These are phyloP conservation scores for Pecten maximus DNA, from an alignment of 2,888 invertebrate species.

Conservation along the genomic window DNA sequence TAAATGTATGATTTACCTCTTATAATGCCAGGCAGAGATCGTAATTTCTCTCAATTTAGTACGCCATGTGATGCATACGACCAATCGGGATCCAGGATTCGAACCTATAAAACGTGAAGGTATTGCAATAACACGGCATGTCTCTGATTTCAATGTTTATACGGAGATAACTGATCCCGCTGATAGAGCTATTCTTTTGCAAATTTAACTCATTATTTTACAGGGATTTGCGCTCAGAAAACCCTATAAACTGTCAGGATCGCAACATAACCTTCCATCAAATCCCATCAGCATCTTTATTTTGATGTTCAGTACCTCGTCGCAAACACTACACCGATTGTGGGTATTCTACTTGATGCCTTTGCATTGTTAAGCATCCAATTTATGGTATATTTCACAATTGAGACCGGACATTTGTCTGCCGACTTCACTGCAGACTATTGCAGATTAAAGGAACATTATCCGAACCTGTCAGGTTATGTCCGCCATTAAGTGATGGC, in stretches of 20 bases:
- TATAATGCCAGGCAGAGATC: slow-evolving; percentile 22
- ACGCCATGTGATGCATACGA: neutral
- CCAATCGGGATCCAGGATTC: slow-evolving; percentile 20
- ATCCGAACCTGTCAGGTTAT: slow-evolving; percentile 4
- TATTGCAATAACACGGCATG: slow-evolving; percentile 30
- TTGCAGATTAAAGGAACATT: slow-evolving; percentile 26
- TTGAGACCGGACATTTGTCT: slow-evolving; percentile 29
- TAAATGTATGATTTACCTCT: slow-evolving; percentile 33
- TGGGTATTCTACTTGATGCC: neutral
- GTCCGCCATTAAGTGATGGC: neutral
- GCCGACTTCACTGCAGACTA: neutral
- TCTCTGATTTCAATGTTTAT: slow-evolving; percentile 33
- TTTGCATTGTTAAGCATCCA: neutral
- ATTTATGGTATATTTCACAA: slow-evolving; percentile 4
- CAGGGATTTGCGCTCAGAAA: neutral
- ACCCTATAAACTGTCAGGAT: neutral
- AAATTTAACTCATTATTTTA: slow-evolving; percentile 22
- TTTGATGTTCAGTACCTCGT: neutral
- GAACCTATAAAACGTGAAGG: neutral
- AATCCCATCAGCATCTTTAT: slow-evolving; percentile 9
- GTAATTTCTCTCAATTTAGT: slow-evolving; percentile 30
- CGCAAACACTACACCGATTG: neutral
- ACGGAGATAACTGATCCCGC: neutral
- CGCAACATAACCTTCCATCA: slow-evolving; percentile 11
- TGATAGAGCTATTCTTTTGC: slow-evolving; percentile 20